These are phyloP conservation scores for Pampus argenteus DNA, from an alignment of 2,797 vertebrate species.

Conservation along the genomic window DNA sequence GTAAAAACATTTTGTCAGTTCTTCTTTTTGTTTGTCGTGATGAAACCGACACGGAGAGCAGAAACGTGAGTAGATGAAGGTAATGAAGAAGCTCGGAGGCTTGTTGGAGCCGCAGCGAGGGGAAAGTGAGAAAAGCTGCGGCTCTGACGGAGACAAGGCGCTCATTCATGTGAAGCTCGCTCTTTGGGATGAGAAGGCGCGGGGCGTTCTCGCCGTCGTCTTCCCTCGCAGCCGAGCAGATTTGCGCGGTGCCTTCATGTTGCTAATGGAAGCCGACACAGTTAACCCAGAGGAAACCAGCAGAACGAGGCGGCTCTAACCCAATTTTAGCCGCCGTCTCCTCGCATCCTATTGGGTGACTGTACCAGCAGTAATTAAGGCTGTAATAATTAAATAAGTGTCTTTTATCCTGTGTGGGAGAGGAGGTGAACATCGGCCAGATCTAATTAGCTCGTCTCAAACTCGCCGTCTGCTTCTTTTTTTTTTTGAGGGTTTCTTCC, in stretches of 20 bases:
- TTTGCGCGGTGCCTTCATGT: slow-evolving; percentile 30
- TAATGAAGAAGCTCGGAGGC: background rate
- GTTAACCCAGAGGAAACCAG: slow-evolving; percentile 56
- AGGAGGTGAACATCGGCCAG: slow-evolving; percentile 59
- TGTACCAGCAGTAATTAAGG: slow-evolving; percentile 71
- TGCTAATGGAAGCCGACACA: slow-evolving; percentile 53
- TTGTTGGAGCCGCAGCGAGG: background rate
- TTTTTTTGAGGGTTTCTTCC: background rate
- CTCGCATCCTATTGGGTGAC: slow-evolving; percentile 57
- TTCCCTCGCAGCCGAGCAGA: slow-evolving; percentile 31
- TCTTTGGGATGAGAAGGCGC: background rate
- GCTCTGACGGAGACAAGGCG: slow-evolving; percentile 17
- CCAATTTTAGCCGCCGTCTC: slow-evolving; percentile 73
- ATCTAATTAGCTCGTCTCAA: slow-evolving; percentile 76
- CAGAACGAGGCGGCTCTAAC: slow-evolving; percentile 54
- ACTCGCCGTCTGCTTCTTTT: slow-evolving; percentile 6
- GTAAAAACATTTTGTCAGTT: too few species aligned
- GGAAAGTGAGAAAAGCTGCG: slow-evolving; percentile 31
- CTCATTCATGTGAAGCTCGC: slow-evolving; percentile 31
- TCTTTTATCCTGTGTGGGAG: slow-evolving; percentile 48
- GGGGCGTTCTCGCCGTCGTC: background rate
- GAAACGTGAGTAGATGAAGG: background rate
- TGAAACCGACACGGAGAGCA: background rate
- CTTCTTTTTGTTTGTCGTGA: background rate
- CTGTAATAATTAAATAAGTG: slow-evolving; percentile 76